These are phyloP conservation scores for Sturnira hondurensis DNA, from an alignment of 2,113 vertebrate species.

Conservation along the genomic window DNA sequence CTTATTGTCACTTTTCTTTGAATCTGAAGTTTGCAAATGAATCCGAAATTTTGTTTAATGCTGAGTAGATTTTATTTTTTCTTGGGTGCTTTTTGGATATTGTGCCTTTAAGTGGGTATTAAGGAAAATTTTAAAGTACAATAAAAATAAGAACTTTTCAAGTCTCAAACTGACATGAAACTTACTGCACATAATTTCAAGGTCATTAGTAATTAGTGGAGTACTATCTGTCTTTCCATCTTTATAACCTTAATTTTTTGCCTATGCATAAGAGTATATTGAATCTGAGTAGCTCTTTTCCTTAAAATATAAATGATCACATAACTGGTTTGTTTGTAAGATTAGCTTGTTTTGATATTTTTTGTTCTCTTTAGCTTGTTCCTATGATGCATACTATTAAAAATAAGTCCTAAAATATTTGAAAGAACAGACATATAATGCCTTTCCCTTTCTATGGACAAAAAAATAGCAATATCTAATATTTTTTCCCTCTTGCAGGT, in stretches of 20 bases:
- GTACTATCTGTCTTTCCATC: neutral
- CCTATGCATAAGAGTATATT: neutral
- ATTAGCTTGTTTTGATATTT: conserved; percentile 21
- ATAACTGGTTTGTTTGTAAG: neutral
- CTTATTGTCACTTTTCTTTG: neutral
- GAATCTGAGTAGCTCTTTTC: neutral
- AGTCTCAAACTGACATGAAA: neutral
- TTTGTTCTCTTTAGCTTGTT: neutral
- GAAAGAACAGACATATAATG: neutral
- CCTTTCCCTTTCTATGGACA: neutral
- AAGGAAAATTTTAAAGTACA: neutral
- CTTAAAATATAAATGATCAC: conserved; percentile 43
- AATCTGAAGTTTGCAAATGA: neutral
- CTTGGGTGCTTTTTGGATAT: neutral
- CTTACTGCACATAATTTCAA: conserved; percentile 25
- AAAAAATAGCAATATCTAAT: conserved; percentile 13
- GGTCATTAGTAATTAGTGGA: neutral
- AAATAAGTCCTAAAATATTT: conserved; percentile 33
- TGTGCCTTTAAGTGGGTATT: neutral
- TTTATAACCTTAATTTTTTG: neutral
- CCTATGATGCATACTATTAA: neutral
- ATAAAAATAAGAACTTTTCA: neutral
- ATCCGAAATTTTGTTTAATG: neutral
- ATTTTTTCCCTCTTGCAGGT: neutral
- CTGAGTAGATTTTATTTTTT: neutral